phyloP scores from a whole-genome alignment of 1,140 invertebrate species.

The Gryllus bimaculatus region DNA sequence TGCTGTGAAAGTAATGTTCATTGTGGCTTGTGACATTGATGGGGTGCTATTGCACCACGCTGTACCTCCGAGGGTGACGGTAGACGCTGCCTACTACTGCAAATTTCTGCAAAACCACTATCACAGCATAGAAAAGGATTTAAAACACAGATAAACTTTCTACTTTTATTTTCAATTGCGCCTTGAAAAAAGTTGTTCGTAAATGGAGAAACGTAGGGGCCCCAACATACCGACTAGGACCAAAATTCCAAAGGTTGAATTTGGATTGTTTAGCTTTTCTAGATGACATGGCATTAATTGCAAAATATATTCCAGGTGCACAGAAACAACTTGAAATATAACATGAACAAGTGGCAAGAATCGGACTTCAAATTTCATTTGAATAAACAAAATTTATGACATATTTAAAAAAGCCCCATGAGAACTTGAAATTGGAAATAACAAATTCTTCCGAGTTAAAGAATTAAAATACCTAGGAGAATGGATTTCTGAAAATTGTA shows the following conservation, averaged over 20 bases:
- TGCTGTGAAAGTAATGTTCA: too few relatives aligned
- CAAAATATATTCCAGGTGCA: background rate
- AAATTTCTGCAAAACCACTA: too few relatives aligned
- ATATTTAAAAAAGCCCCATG: background rate
- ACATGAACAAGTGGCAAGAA: background rate
- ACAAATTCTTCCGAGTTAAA: background rate
- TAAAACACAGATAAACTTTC: background rate
- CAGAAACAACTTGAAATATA: background rate
- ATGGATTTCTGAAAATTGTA: too few relatives aligned
- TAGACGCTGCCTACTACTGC: too few relatives aligned
- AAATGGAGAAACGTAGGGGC: background rate
- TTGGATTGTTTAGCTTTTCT: background rate
- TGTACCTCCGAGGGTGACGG: too few relatives aligned
- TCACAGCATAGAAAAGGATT: too few relatives aligned
- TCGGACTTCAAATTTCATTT: background rate
- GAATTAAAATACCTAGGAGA: background rate
- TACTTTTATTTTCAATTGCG: background rate
- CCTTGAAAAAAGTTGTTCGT: background rate
- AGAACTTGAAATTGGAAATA: background rate
- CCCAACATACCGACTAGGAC: background rate
- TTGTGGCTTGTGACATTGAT: too few relatives aligned
- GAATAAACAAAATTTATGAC: background rate
- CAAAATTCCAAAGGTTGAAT: background rate
- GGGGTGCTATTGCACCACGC: too few relatives aligned
- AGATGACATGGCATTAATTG: background rate